These are phyloP conservation scores for Icerya purchasi DNA, from an alignment of 2,888 invertebrate species.

Conservation along the genomic window DNA sequence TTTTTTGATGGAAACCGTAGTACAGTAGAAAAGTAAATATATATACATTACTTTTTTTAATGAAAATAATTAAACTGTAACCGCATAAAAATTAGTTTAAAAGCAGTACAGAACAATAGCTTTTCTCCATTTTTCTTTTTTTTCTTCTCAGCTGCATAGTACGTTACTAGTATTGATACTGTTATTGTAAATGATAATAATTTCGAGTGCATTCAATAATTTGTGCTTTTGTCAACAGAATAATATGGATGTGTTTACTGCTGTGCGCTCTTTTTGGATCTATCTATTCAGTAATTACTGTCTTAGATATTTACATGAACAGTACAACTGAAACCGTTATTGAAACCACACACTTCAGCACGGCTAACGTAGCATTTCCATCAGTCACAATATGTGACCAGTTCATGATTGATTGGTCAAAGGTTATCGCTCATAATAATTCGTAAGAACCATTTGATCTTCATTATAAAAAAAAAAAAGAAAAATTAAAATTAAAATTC, in stretches of 20 bases:
- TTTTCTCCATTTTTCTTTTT: background rate
- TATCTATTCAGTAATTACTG: conserved; percentile 9
- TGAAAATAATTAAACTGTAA: too few species aligned
- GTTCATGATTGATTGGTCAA: conserved; percentile 22
- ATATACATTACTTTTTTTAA: background rate
- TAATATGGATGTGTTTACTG: conserved; percentile 13
- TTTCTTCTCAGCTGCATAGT: too few species aligned
- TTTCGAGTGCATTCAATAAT: too few species aligned
- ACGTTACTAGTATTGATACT: too few species aligned
- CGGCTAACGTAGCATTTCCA: conserved; percentile 22
- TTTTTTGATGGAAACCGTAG: conserved; percentile 14
- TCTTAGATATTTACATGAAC: conserved; percentile 11
- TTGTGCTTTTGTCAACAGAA: conserved; percentile 4
- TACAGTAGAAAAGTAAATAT: conserved; percentile 14
- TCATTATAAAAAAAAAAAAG: too few species aligned
- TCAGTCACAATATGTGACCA: conserved; percentile 22
- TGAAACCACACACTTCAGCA: conserved; percentile 21
- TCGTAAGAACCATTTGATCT: too few species aligned
- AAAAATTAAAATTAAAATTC: too few species aligned
- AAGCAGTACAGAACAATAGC: too few species aligned
- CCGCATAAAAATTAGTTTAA: too few species aligned
- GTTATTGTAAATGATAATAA: too few species aligned
- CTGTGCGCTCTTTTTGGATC: conserved; percentile 7
- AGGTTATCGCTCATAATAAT: conserved; percentile 16
- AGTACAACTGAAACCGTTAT: conserved; percentile 21